Conservation (phyloP, 2,113 vertebrate genomes). For the Agapornis roseicollis region DNA sequence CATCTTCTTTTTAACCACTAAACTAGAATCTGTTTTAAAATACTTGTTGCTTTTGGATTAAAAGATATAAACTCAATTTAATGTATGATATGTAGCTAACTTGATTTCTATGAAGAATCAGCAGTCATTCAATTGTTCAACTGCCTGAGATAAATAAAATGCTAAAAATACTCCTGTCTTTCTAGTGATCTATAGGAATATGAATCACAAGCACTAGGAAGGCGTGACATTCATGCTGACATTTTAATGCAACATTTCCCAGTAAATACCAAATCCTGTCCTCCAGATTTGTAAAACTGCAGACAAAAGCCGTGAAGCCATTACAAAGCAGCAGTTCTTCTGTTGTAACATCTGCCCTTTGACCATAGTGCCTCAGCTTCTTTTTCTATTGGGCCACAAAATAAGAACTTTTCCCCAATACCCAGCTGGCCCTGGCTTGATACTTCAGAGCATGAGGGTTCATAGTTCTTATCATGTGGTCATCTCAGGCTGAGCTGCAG, state of each 20-base stretch:
- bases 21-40: not conserved
- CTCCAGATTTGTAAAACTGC: not conserved
- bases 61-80: not conserved
- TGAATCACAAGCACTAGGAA: not conserved
- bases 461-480: not conserved
- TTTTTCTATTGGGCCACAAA: not conserved
- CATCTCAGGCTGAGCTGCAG: not conserved
- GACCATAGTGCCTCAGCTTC: fast-evolving
- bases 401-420: not conserved
- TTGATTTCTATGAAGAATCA: not conserved
- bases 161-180: not conserved
- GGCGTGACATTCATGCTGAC: not conserved
- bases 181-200: not conserved
- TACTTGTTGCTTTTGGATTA: not conserved
- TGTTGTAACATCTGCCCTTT: not conserved
- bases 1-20: not conserved
- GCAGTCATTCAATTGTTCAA: not conserved
- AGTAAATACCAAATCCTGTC: not conserved
- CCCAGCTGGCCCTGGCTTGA: not conserved
- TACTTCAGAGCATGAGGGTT: not conserved
- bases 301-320: not conserved
- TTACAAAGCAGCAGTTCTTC: not conserved
- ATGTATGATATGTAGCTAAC: not conserved
- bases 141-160: not conserved
- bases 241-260: constrained; percentile 25